Evolutionary conservation across 2,113 vertebrate genomes (phyloP).

Genomic region (Corythornis vintsioides): DNA sequence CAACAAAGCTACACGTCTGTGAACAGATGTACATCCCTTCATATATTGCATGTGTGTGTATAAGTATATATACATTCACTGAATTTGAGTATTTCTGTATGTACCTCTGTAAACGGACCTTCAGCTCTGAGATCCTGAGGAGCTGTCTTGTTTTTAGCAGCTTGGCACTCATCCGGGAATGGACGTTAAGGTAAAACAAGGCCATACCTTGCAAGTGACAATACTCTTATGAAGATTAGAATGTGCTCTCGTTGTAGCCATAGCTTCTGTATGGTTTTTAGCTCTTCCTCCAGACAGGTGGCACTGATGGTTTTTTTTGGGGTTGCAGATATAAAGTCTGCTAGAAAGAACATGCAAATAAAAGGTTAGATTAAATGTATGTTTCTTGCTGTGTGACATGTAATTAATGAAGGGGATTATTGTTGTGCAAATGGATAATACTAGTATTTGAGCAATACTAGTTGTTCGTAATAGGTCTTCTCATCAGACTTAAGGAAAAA

Average conservation of each 20-base stretch:
- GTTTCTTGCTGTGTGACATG: not conserved
- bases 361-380: not conserved
- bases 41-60: no score
- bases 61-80: accelerated
- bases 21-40: no score
- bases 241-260: accelerated
- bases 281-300: not conserved
- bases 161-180: not conserved
- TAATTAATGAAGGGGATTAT: not conserved
- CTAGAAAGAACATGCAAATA: not conserved
- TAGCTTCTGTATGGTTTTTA: accelerated
- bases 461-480: not conserved
- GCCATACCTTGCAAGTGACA: accelerated
- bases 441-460: no score
- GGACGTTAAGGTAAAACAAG: not conserved
- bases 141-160: accelerated
- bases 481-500: not conserved
- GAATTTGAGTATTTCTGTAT: accelerated
- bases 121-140: accelerated
- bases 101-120: accelerated
- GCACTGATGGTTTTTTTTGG: accelerated
- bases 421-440: not conserved
- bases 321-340: not conserved
- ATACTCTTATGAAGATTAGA: not conserved
- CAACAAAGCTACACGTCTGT: no score